Base-by-base conservation (phyloP, 2,888 invertebrate genomes). In the Heteromyza rotundicornis region DNA sequence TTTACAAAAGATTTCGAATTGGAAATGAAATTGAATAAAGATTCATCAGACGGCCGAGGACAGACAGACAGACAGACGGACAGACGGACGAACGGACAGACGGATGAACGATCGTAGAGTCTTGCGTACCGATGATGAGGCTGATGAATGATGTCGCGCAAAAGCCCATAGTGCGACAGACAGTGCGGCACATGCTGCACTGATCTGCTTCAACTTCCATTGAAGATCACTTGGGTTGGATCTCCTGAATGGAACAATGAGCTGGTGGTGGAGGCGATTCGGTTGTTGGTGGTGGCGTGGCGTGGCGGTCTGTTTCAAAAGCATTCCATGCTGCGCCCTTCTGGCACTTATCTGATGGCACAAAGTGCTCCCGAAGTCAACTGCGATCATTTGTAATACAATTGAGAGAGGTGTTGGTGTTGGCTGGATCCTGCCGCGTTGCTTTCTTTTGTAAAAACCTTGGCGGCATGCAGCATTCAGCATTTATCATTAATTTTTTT, bases 261-360 rank as follows among this genome's bases (percentile, higher is more conserved):
- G 40, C 32, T 5, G 40, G 40, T n/a, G 16, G 8, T n/a, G 40
- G 40, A 20, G 17, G 47, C 47, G 20, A 3, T 40, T n/a, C 40
- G n/a, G n/a, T 7, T 40, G 40, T 40, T n/a, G 40, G 14, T 3
- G 16, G 40, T 40, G 14, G 10, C 14, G 8, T 40, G 32, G 36
- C 55, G 32, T 58, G 64, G 65, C 68, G 76, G 75, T 64, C 67
- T 64, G 27, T 74, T 62, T 73, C 73, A 73, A 73, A 73, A 71
- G 70, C 75, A 73, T 73, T 73, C 73, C 73, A 53, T 32, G 23
- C 47, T 23, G 49, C 17, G 47, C 40, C 10, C 3, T n/a, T 7
- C n/a, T 40, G 47, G 47, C 47, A 47, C 20, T 47, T 20, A 47
- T 47, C 47, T 20, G 47, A 47, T 47, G 47, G 47, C 47, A 47